Evolutionary conservation across 2,888 invertebrate species (phyloP), one percentile per base, ranked within the genome.

Genomic region (Drosophila nr. perissopoda): DNA sequence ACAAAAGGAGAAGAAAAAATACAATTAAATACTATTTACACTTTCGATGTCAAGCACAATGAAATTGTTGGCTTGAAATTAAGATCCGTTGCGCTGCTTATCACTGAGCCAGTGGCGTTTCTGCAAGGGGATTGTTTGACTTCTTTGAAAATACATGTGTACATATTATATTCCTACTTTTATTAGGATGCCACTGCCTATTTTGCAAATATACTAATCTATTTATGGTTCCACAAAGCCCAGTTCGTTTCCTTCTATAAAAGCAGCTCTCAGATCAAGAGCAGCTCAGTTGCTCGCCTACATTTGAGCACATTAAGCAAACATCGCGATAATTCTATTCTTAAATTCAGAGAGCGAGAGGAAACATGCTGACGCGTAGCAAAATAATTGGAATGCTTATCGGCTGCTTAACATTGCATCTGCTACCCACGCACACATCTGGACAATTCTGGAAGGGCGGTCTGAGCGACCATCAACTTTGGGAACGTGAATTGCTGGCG

Each of bases 371-470:
- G 54, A 57, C 57, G 33, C 51, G 42, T 21, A 69, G 40, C 45
- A 65, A 42, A 29, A 42, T 73, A 56, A 38, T 58, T 71, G 49
- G 48, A 13, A 42, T 87, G 31, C 58, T 84, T 57, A 70, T 72
- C 40, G 36, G 65, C 11, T 69, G 80, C n/a, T 54, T 84, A 25
- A 52, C 52, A 51, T 52, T 79, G 54, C 34, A 54, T 16, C 31
- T 62, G 6, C 48, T 57, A 4, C 53, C 78, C 25, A 6, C 27
- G 27, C 67, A 59, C 6, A 53, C 63, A 10, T 38, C 51, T 16
- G 85, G 73, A 7, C 92, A 92, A 49, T 91, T 91, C 69, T 91
- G 91, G 91, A 87, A 65, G 34, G 54, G 53, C 3, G 34, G 57
- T 1, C 51, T 71, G 36, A 86, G 59, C 53, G 81, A 82, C 7